phyloP scores from a whole-genome alignment of 2,888 invertebrate genomes.

The Ypsolopha sequella region DNA sequence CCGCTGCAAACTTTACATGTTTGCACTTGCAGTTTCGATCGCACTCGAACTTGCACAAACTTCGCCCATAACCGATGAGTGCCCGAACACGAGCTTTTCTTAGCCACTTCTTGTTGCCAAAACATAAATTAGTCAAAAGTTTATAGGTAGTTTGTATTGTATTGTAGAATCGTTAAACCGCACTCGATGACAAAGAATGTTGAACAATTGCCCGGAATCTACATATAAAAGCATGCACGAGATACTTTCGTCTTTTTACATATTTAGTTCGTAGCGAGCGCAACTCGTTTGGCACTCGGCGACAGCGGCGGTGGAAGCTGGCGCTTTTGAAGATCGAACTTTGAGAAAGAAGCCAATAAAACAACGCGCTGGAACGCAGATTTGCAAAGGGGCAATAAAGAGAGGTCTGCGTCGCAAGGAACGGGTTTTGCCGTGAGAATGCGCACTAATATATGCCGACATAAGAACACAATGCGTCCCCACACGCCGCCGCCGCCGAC shows the following conservation, averaged over 20 bases:
- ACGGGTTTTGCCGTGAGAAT: conserved; percentile 55
- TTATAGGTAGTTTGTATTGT: neutral
- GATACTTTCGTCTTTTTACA: conserved; percentile 12
- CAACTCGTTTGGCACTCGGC: conserved; percentile 30
- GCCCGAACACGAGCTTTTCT: neutral
- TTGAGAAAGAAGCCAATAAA: conserved; percentile 40
- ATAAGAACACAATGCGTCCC: conserved; percentile 36
- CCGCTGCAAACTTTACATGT: conserved; percentile 23
- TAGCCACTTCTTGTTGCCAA: neutral
- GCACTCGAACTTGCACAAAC: too few species aligned
- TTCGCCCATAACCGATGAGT: neutral
- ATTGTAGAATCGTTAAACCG: conserved; percentile 1
- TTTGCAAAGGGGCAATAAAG: conserved; percentile 51
- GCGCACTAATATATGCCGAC: conserved; percentile 43
- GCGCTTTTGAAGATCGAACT: conserved; percentile 37
- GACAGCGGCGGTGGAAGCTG: conserved; percentile 18
- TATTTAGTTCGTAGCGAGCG: conserved; percentile 11
- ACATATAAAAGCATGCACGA: conserved; percentile 14
- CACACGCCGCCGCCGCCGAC: conserved; percentile 18
- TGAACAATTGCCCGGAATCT: conserved; percentile 10
- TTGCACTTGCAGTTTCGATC: conserved; percentile 6
- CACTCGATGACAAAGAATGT: conserved; percentile 4
- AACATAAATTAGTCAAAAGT: neutral
- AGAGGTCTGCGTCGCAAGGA: conserved; percentile 18
- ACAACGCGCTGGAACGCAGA: conserved; percentile 45